Evolutionary conservation across 1,140 invertebrate genomes (phyloP), one percentile per base, ranked within the genome.

Genomic region (Agrypnia vestita): DNA sequence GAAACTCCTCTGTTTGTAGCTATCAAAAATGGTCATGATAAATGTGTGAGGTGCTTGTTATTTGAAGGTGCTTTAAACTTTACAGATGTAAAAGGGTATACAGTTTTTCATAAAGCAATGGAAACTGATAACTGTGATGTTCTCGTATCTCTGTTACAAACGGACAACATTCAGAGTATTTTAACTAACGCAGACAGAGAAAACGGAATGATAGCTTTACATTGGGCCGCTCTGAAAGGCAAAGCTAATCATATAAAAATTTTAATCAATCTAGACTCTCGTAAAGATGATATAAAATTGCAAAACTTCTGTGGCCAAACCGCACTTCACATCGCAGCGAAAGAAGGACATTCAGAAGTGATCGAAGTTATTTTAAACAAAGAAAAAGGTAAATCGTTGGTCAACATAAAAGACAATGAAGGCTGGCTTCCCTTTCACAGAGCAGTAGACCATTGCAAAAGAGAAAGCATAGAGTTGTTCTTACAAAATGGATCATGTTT

Each of bases 141-240:
- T 67, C 82, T 91, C 4, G 81, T 86, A 81, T 72, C 81, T 21
- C 83, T 91, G 56, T 77, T 91, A 35, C 83, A 86, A 79, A 84
- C 86, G 46, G 83, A 88, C 84, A 77, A 78, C 51, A 78, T 67
- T 82, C 13, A 84, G 81, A 17, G 35, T 80, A 74, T 62, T 21
- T 21, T 85, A 86, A 85, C 85, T 87, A 61, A 86, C 87, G 80
- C 82, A 15, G 73, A 80, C 3, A 85, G 86, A 10, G 83, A 84
- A 78, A 79, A 84, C 82, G 91, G 90, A n/a, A 86, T 88, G 79
- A 91, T 93, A 4, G 91, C 94, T 0, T 86, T 95, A 25, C 94
- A 95, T 88, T 89, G 93, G 25, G 94, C 94, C 15, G 93, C 93
- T 3, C 86, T 88, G 47, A 91, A 92, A 83, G 94, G 94, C 43